These are phyloP conservation scores for Coptodon rendalli DNA, from an alignment of 2,113 vertebrate species.

Conservation along the genomic window DNA sequence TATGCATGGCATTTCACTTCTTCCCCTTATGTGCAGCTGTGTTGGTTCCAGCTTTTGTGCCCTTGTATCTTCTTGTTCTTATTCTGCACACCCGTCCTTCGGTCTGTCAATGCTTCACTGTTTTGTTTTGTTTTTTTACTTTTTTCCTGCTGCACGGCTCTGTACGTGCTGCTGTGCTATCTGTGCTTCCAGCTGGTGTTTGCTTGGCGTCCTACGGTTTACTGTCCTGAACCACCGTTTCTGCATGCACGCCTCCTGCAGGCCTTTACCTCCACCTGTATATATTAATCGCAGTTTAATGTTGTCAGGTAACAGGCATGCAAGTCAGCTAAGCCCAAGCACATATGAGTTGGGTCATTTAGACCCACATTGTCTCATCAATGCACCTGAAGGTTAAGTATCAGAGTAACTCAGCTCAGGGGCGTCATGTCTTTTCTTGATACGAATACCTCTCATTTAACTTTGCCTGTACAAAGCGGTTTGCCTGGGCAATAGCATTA, in stretches of 20 bases:
- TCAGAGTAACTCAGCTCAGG: not conserved
- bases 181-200: slow-evolving; percentile 44
- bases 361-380: not conserved
- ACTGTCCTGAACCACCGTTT: not conserved
- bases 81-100: not conserved
- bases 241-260: not conserved
- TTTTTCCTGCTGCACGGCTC: slow-evolving; percentile 14
- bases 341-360: not conserved
- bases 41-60: not conserved
- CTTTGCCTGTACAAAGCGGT: not conserved
- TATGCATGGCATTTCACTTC: not conserved
- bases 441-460: not conserved
- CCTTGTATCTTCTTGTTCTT: not conserved
- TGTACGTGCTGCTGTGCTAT: slow-evolving; percentile 28
- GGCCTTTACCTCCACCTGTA: not conserved
- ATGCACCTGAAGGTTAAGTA: not conserved
- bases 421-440: not conserved
- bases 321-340: not conserved
- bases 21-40: not conserved
- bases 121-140: not conserved
- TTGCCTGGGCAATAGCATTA: not conserved
- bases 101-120: slow-evolving; percentile 7
- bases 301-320: not conserved
- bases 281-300: not conserved
- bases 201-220: slow-evolving; percentile 16